A percentile compares a stretch with the other conserved stretches of the same genome.
These are phyloP conservation scores for Reticulitermes speratus DNA, from an alignment of 1,140 invertebrate species.

Conservation along the genomic window DNA sequence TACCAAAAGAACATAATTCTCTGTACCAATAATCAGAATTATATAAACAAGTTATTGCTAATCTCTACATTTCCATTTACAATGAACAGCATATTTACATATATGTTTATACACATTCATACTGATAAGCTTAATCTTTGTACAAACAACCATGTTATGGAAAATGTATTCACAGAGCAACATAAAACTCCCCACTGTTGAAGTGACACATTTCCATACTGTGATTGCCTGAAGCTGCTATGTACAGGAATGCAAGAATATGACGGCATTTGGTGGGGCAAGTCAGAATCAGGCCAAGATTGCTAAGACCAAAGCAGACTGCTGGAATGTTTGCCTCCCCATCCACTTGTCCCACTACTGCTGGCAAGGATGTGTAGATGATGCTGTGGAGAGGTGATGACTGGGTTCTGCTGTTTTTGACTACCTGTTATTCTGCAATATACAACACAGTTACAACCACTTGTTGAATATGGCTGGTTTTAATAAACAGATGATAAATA, in stretches of 20 bases:
- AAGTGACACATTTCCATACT: too few relatives aligned
- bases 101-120: neutral
- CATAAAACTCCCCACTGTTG: neutral
- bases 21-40: neutral
- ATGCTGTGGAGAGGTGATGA: conserved; percentile 16
- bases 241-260: neutral
- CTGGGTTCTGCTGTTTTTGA: neutral
- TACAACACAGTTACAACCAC: neutral
- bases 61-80: neutral
- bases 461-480: too few relatives aligned
- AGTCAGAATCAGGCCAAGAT: neutral
- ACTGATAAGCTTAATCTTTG: too few relatives aligned
- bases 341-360: neutral
- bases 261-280: neutral
- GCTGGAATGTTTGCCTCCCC: neutral
- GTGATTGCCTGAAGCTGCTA: neutral
- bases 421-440: neutral
- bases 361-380: neutral
- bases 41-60: neutral
- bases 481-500: too few relatives aligned
- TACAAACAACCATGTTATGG: too few relatives aligned
- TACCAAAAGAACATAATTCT: too few relatives aligned
- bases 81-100: neutral
- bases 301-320: conserved; percentile 18
- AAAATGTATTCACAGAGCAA: neutral